A percentile compares a stretch with the other conserved stretches of the same genome.
Evolutionary conservation across 2,888 invertebrate genomes (phyloP).

Genomic region (Brachylomia viminalis): DNA sequence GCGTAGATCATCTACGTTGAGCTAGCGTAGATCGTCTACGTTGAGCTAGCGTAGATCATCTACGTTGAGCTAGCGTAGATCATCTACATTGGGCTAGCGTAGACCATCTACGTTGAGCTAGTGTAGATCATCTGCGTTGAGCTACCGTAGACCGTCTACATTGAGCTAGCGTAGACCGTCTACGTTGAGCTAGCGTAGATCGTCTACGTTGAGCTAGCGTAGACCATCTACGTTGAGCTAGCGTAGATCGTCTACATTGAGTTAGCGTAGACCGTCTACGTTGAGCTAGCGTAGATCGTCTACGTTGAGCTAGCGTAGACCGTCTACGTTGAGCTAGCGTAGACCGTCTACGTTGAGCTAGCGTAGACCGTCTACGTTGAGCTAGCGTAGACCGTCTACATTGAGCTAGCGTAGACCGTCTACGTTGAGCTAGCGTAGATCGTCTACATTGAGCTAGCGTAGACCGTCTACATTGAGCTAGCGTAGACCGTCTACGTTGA

Average conservation of each 20-base stretch:
- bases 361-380: neutral
- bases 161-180: no score
- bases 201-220: no score
- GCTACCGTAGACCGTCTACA: no score
- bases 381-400: neutral
- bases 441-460: neutral
- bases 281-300: neutral
- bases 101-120: no score
- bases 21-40: neutral
- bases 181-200: no score
- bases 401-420: neutral
- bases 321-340: neutral
- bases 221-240: no score
- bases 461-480: neutral
- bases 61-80: neutral
- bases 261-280: no score
- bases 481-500: neutral
- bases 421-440: neutral
- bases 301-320: neutral
- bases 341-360: neutral
- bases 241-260: no score
- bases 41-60: no score
- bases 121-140: no score
- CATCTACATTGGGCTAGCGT: neutral
- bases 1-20: neutral